Evolutionary conservation across 2,888 invertebrate species (phyloP).

Genomic region (Oligia fasciuncula): DNA sequence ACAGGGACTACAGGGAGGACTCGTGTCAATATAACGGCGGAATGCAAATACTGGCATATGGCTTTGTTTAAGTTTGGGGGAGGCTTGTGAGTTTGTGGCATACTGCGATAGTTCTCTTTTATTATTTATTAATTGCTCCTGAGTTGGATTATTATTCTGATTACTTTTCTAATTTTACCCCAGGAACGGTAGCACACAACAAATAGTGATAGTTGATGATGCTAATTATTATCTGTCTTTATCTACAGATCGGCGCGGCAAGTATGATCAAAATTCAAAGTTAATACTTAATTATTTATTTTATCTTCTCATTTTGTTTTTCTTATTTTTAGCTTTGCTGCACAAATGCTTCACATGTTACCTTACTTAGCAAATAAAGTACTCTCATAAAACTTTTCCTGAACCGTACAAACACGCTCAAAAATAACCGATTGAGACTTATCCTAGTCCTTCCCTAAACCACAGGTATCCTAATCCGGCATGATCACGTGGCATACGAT

Average conservation of each 20-base stretch:
- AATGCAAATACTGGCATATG: slow-evolving; percentile 57
- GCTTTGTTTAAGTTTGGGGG: slow-evolving; percentile 51
- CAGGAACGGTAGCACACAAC: neutral
- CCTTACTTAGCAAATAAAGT: neutral
- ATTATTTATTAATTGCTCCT: slow-evolving; percentile 18
- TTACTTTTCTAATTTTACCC: neutral
- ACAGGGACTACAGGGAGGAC: slow-evolving; percentile 22
- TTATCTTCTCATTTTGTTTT: neutral
- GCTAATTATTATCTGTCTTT: neutral
- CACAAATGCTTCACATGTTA: neutral
- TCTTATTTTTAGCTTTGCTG: neutral
- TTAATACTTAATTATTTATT: neutral
- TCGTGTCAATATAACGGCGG: slow-evolving; percentile 48
- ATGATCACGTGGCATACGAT: slow-evolving; percentile 60
- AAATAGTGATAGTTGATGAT: neutral
- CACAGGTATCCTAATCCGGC: slow-evolving; percentile 28
- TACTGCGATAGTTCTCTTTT: slow-evolving; percentile 10
- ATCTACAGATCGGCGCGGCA: neutral
- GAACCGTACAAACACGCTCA: neutral
- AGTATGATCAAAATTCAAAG: neutral
- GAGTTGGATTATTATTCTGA: slow-evolving; percentile 14
- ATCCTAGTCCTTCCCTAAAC: neutral
- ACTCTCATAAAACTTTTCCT: too few relatives aligned
- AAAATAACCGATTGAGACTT: neutral
- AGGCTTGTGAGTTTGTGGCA: neutral